Evolutionary conservation across 1,140 invertebrate genomes (phyloP).

Genomic region (Drosophila trapezifrons): DNA sequence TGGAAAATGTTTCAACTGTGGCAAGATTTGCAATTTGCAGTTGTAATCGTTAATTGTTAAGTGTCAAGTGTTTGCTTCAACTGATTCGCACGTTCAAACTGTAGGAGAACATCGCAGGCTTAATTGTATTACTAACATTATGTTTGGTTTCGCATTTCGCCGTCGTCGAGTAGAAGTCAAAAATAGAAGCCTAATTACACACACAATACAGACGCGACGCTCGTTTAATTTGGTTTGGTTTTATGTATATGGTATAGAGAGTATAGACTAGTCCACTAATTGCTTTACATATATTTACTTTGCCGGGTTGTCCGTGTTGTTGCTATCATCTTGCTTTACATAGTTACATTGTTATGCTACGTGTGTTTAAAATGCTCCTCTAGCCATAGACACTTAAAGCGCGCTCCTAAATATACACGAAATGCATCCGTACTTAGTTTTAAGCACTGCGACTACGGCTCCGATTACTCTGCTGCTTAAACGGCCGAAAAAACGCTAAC

Average conservation of each 20-base stretch:
- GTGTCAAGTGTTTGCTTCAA: slow-evolving; percentile 51
- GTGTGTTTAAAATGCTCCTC: slow-evolving; percentile 53
- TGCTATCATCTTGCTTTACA: slow-evolving; percentile 56
- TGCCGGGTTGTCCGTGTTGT: slow-evolving; percentile 45
- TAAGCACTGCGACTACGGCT: slow-evolving; percentile 25
- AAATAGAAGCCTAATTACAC: slow-evolving; percentile 70
- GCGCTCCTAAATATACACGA: slow-evolving; percentile 53
- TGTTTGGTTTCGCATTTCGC: slow-evolving; percentile 39
- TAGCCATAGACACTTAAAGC: slow-evolving; percentile 78
- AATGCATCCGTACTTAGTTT: slow-evolving; percentile 28
- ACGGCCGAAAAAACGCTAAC: slow-evolving; percentile 15
- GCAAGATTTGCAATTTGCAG: slow-evolving; percentile 38
- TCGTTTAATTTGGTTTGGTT: slow-evolving; percentile 36
- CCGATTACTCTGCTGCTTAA: not conserved
- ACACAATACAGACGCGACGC: slow-evolving; percentile 57
- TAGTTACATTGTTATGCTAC: slow-evolving; percentile 72
- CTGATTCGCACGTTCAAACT: slow-evolving; percentile 47
- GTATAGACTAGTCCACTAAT: slow-evolving; percentile 65
- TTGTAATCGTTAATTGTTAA: slow-evolving; percentile 31
- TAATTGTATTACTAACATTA: slow-evolving; percentile 57
- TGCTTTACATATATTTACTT: slow-evolving; percentile 80
- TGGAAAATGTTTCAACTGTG: slow-evolving; percentile 59
- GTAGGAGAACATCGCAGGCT: slow-evolving; percentile 72
- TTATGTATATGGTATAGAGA: slow-evolving; percentile 30
- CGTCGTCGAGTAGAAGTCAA: slow-evolving; percentile 55